Evolutionary conservation across 2,113 vertebrate genomes (phyloP), one percentile per base, ranked within the genome.

Genomic region (Lagopus muta): DNA sequence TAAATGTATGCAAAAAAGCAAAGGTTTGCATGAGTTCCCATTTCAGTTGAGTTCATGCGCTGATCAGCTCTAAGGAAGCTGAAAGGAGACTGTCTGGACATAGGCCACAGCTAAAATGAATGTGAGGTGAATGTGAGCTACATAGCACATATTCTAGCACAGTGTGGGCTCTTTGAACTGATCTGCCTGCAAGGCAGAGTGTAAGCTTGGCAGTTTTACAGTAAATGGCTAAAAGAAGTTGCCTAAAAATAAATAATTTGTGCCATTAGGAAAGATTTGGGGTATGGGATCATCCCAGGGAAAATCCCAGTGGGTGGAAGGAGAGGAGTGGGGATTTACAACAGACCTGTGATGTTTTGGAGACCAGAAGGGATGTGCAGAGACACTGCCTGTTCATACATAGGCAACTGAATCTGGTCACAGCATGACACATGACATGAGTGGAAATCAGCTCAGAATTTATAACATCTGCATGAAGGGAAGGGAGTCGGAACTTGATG

Each of bases 351-450:
- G 75, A 47, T 24, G 2, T 47, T 77, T 92, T 40, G 18, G 36
- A 93, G 45, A 54, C 27, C 13, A 62, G 62, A 65, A 10, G 64
- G 13, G 28, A 70, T 16, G 48, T 8, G 14, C 34, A 66, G 64
- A 77, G 22, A 32, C 17, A 12, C 48, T 58, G 61, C 17, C 61
- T 34, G 28, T 38, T n/a, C 60, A 11, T 18, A 16, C 5, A 24
- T 0, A 0, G 24, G 36, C 40, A 66, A 40, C 19, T 40, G 42
- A 74, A 25, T 8, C 42, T 75, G 81, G 13, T 13, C 62, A 50
- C 21, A 50, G 52, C 12, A 3, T 18, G 4, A 30, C 1, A 54
- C 48, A 69, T 32, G 13, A 8, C 27, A 24, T 0, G 0, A 58
- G 32, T 27, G 32, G 19, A 72, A 72, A 79, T 40, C 47, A 89